Evolutionary conservation across 2,797 vertebrate genomes (phyloP), one percentile per base, ranked within the genome.

Genomic region (Cuculus canorus): DNA sequence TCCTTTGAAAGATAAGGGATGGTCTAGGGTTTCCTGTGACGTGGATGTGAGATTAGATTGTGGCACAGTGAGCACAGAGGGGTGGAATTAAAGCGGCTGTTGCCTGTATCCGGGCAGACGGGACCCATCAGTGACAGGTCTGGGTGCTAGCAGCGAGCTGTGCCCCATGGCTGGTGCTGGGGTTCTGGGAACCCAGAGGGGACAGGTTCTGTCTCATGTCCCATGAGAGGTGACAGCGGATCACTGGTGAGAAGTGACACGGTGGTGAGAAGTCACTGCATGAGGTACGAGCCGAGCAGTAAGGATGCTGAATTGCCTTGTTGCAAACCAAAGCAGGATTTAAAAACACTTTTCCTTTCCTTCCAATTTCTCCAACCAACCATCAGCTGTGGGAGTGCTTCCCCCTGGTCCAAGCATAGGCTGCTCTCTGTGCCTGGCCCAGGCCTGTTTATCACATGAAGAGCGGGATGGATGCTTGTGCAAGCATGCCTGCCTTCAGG

Each of bases 21-120:
- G 53, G 71, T 43, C 82, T 92, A 69, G 54, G 59, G 73, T 90
- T 97, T 97, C 95, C 96, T 96, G 93, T 96, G 91, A 92, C 88
- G 61, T 91, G 95, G 96, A 94, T 96, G 94, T 61, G 66, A 97
- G 94, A 96, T 96, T 95, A 96, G 96, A 96, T 95, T 93, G 93
- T 56, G 50, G 66, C 2, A 5, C 45, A 28, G 70, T 23, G 25
- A 96, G 63, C 79, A 30, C 39, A 37, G 2, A 28, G 25, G n/a
- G 80, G 13, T 73, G 56, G 50, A 82, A 82, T 88, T 88, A 80
- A 79, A 80, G 79, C 66, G 64, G 75, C 33, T 87, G 45, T 70
- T 41, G 76, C 41, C 83, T 91, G 37, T 81, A 53, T 87, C 88
- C 24, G 47, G 83, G 69, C 95, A 91, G 79, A 90, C 84, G 90